Conservation (phyloP, 37 sponge, comb jelly and placozoan species). For the Corticium candelabrum region DNA sequence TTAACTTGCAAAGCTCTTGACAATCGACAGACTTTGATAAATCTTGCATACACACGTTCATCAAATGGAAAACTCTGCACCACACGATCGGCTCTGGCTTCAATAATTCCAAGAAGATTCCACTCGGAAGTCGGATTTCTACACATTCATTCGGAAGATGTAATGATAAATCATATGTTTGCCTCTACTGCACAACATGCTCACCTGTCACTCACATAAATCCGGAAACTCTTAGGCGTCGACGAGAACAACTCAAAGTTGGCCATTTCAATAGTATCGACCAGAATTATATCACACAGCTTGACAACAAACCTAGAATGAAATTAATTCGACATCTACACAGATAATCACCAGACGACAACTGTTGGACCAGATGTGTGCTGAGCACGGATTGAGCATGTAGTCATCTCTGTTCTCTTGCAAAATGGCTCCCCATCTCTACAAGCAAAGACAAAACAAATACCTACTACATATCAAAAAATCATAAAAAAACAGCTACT, state of each 20-base stretch:
- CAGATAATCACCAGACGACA: no score
- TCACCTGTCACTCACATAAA: conserved; percentile 61
- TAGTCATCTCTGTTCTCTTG: conserved; percentile 74
- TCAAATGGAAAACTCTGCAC: conserved; percentile 61
- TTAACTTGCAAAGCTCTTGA: no score
- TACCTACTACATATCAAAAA: no score
- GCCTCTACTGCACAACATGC: neutral
- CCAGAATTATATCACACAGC: conserved; percentile 69
- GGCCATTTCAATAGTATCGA: conserved; percentile 65
- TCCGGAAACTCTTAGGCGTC: conserved; percentile 58
- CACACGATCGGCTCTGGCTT: neutral
- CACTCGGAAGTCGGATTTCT: neutral
- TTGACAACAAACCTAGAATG: conserved; percentile 69
- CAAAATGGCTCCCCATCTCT: conserved; percentile 70
- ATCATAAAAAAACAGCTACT: no score
- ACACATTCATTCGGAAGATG: neutral
- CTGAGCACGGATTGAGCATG: conserved; percentile 80
- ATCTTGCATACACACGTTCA: conserved; percentile 62
- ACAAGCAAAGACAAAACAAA: neutral
- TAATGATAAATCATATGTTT: neutral
- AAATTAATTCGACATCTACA: no score
- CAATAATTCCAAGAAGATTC: neutral
- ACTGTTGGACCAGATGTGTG: conserved; percentile 50
- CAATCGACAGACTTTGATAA: conserved; percentile 45
- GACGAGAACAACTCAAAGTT: conserved; percentile 89